Percentiles rank a stretch among this genome's conserved stretches.
Conservation (phyloP, 2,797 vertebrate species). For the Enteromius argenteus region DNA sequence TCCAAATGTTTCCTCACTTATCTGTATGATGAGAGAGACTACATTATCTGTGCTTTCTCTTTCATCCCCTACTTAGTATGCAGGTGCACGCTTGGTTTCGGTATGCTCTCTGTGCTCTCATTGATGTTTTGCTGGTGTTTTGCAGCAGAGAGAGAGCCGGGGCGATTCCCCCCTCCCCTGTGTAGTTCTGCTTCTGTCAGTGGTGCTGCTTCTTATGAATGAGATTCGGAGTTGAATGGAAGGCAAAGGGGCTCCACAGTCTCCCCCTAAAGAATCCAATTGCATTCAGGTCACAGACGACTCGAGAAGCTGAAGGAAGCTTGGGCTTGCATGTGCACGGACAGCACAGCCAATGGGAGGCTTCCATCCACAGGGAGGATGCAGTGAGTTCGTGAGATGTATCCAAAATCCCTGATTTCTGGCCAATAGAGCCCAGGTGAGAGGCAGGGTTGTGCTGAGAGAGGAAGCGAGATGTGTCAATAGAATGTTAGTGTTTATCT, state of each 20-base stretch:
- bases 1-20: slow-evolving; percentile 34
- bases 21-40: slow-evolving; percentile 38
- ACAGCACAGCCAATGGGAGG: slow-evolving; percentile 32
- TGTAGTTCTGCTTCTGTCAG: slow-evolving; percentile 21
- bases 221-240: slow-evolving; percentile 55
- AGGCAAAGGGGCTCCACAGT: slow-evolving; percentile 10
- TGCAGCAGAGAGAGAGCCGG: slow-evolving; percentile 32
- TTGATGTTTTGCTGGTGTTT: slow-evolving; percentile 38
- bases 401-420: slow-evolving; percentile 44
- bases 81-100: slow-evolving; percentile 18
- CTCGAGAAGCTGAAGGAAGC: slow-evolving; percentile 26
- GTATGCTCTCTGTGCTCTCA: slow-evolving; percentile 33
- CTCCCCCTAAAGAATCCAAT: slow-evolving; percentile 33
- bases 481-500: background rate
- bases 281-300: slow-evolving; percentile 54
- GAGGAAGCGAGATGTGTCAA: background rate
- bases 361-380: slow-evolving; percentile 26
- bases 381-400: slow-evolving; percentile 44
- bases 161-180: slow-evolving; percentile 24
- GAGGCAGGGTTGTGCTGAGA: background rate
- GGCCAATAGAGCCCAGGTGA: slow-evolving; percentile 1
- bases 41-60: background rate
- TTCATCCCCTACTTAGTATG: slow-evolving; percentile 34
- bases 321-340: slow-evolving; percentile 1
- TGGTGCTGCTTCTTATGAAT: slow-evolving; percentile 56